A percentile compares a stretch with the other conserved stretches of the same genome.
Evolutionary conservation across 1,140 invertebrate species (phyloP).

Genomic region (Trichonephila inaurata): DNA sequence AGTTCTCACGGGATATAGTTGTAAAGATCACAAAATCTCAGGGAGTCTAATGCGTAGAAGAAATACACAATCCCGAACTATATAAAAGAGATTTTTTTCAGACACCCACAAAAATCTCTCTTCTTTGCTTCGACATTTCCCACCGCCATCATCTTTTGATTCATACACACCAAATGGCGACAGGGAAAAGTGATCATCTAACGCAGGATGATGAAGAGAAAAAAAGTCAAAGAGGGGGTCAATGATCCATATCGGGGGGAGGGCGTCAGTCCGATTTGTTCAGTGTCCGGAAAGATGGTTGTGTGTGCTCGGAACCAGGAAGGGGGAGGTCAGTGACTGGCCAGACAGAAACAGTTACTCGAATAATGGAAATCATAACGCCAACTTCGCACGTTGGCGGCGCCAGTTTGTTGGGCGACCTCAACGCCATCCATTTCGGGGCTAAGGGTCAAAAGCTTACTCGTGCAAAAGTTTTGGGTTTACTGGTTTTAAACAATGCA

Average conservation of each 20-base stretch:
- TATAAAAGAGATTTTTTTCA: no score
- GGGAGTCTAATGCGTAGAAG: no score
- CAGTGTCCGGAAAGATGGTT: conserved; percentile 20
- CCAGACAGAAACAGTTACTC: neutral
- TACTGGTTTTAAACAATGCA: neutral
- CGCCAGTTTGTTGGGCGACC: neutral
- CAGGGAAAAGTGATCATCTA: neutral
- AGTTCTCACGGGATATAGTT: no score
- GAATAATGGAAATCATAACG: neutral
- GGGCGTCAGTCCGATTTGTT: neutral
- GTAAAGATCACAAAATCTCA: no score
- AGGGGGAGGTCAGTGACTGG: neutral
- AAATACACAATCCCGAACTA: no score
- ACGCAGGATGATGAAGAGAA: neutral
- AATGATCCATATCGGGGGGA: neutral
- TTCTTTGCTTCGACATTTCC: no score
- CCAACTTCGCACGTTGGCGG: neutral
- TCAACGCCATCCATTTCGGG: neutral
- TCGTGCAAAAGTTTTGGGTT: neutral
- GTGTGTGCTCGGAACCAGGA: neutral
- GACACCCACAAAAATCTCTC: no score
- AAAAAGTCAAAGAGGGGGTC: neutral
- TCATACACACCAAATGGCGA: neutral
- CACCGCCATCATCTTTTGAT: neutral
- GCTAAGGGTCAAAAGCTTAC: neutral